Evolutionary conservation across 2,888 invertebrate species (phyloP), one percentile per base, ranked within the genome.

Genomic region (Agelastica alni): DNA sequence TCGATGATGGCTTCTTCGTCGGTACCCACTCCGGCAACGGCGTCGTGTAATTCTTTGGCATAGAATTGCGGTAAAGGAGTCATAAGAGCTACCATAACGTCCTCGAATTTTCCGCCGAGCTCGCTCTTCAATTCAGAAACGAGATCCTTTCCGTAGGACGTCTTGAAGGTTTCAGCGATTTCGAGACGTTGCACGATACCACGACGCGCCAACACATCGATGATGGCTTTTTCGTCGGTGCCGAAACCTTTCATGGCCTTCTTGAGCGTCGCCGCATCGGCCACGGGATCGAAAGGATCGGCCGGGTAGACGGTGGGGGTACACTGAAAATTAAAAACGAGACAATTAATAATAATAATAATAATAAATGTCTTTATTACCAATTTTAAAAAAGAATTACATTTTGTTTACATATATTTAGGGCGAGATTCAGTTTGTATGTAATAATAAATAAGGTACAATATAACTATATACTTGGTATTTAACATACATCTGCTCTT

Each of bases 231-330:
- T 75, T 96, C 95, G 72, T 96, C 92, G 22, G 94, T 93, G 51
- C 95, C 93, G 69, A 94, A 87, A 51, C 93, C 94, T 76, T 94
- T 94, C 93, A 95, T 93, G 13, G 94, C 93, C 75, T 91, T 92
- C 64, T 91, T 85, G 46, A 94, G 82, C 55, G 87, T 85, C 62
- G 88, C 88, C 2, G 93, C 93, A 80, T 94, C 93, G 43, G 87
- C 86, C 56, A 86, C 85, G 9, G 93, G 87, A 74, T 93, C 91
- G 78, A 93, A 93, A 31, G 89, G 89, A 64, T 91, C 89, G 58
- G 90, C 90, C 32, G 92, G 91, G 78, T 87, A 90, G 60, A 93
- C 91, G 63, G 93, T 93, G 71, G 92, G 92, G 62, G 90, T 91
- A 76, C 91, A 91, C 92, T 91, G 72, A 9, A 73, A 68, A 58